phyloP scores from a whole-genome alignment of 1,140 invertebrate species.

The Campodea augens region DNA sequence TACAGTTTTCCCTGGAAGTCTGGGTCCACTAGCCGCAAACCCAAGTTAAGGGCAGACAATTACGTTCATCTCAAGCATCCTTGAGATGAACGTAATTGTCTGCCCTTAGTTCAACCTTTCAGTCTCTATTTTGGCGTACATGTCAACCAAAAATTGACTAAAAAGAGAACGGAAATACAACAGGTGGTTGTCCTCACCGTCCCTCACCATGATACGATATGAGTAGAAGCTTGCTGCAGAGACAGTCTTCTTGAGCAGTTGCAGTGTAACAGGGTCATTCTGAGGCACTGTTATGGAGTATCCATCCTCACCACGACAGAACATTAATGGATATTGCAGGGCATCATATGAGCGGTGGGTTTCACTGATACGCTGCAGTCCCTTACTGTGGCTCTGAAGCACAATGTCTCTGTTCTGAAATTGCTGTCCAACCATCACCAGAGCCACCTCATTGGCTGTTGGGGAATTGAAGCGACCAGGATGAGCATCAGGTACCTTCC shows the following conservation, averaged over 20 bases:
- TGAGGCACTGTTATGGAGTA: constrained; percentile 20
- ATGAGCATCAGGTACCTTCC: constrained; percentile 6
- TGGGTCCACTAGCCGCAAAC: too few relatives aligned
- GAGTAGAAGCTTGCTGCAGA: constrained; percentile 20
- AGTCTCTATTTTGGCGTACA: constrained; percentile 22
- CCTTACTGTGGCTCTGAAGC: neutral
- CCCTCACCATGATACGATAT: constrained; percentile 18
- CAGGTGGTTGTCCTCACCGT: constrained; percentile 16
- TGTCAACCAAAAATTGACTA: constrained; percentile 24
- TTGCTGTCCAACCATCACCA: constrained; percentile 11
- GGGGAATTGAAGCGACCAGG: constrained; percentile 12
- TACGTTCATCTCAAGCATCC: constrained; percentile 12
- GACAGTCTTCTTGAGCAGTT: too few relatives aligned
- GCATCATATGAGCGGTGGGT: constrained; percentile 23
- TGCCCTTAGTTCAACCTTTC: constrained; percentile 19
- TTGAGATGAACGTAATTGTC: constrained; percentile 18
- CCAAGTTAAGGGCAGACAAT: too few relatives aligned
- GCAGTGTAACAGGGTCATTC: too few relatives aligned
- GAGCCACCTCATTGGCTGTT: constrained; percentile 12
- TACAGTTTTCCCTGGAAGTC: too few relatives aligned
- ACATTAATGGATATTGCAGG: constrained; percentile 26
- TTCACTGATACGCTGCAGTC: constrained; percentile 17
- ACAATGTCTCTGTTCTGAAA: constrained; percentile 8
- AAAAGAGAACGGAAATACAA: constrained; percentile 17
- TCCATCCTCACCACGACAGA: constrained; percentile 24